Conservation (phyloP, 1,140 invertebrate species). For the Spodoptera frugiperda region DNA sequence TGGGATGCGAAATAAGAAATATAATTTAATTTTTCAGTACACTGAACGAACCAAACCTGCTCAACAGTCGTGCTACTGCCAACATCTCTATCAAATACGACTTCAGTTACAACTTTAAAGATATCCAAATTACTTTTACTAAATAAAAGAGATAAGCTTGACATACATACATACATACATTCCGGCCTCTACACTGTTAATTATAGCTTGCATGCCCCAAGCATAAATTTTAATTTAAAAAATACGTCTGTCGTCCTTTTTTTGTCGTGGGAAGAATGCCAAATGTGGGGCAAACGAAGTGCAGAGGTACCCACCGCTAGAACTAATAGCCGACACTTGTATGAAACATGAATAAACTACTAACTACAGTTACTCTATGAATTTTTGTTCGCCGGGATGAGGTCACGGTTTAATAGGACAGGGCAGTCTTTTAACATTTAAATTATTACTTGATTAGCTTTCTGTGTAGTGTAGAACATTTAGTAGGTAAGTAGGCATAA, state of each 20-base stretch:
- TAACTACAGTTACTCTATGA: background rate
- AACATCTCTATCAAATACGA: no score
- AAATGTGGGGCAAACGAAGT: conserved; percentile 32
- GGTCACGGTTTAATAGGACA: no score
- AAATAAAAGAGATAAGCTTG: conserved; percentile 6
- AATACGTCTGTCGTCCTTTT: conserved; percentile 23
- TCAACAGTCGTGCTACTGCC: no score
- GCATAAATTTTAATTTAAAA: conserved; percentile 31
- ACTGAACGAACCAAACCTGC: no score
- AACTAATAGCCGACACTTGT: background rate
- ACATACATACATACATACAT: background rate
- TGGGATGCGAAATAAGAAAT: no score
- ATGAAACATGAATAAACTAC: conserved; percentile 36
- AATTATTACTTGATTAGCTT: no score
- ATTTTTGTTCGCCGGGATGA: background rate
- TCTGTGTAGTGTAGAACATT: no score
- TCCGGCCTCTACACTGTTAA: background rate
- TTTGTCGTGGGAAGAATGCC: conserved; percentile 35
- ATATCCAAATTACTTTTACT: background rate
- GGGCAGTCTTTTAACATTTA: no score
- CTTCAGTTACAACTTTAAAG: background rate
- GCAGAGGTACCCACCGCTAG: conserved; percentile 4
- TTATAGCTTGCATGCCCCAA: background rate
- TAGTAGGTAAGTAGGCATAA: no score
- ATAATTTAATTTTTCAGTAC: no score